These are phyloP conservation scores for Tuberolachnus salignus DNA, from an alignment of 2,888 invertebrate genomes.

Conservation along the genomic window DNA sequence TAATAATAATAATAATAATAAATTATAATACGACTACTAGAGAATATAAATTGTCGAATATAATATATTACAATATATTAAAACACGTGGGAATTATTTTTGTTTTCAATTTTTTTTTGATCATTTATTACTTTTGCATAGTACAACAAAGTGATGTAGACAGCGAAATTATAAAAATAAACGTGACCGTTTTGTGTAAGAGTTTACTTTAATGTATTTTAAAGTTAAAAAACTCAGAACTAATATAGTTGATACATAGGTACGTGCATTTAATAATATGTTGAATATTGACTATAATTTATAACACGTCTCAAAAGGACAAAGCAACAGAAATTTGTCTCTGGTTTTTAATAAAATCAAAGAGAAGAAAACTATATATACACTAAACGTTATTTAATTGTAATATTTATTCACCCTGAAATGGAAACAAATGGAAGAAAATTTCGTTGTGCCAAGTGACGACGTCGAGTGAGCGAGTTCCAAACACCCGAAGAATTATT, in stretches of 20 bases:
- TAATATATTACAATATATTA: neutral
- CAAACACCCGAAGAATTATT: no score
- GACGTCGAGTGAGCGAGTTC: no score
- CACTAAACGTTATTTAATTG: no score
- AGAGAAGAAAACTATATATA: no score
- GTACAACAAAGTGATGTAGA: neutral
- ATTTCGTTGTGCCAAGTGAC: no score
- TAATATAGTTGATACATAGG: neutral
- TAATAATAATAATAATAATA: conserved; percentile 12
- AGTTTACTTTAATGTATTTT: neutral
- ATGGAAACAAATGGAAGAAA: no score
- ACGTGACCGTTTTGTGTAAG: conserved; percentile 38
- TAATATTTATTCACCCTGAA: no score
- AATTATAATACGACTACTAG: neutral
- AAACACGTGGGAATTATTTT: conserved; percentile 26
- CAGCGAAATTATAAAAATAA: neutral
- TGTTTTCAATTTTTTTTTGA: conserved; percentile 11
- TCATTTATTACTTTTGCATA: neutral
- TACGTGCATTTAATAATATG: conserved; percentile 30
- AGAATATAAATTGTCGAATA: conserved; percentile 14
- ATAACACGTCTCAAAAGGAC: no score
- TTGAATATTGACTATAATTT: no score
- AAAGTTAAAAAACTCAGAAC: neutral
- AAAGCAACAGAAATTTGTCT: no score
- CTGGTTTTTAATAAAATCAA: no score